Percentiles rank a stretch among this genome's conserved stretches.
phyloP scores from a whole-genome alignment of 2,797 vertebrate species.

The Tauraco hartlaubi region DNA sequence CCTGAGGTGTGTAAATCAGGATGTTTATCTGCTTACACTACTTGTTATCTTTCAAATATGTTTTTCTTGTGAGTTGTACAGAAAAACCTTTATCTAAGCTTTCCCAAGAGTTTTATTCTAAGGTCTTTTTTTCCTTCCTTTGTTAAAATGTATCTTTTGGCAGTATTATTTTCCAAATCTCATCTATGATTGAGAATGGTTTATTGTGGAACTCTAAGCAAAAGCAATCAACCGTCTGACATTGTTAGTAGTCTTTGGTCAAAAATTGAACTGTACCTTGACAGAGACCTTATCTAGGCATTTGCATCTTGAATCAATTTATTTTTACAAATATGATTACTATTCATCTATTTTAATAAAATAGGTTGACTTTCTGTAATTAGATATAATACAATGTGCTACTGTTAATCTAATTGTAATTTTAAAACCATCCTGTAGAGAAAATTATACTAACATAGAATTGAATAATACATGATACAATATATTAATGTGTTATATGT shows the following conservation, averaged over 20 bases:
- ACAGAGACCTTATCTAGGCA: background rate
- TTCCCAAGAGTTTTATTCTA: background rate
- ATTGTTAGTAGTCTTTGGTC: background rate
- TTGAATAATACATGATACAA: background rate
- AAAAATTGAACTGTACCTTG: background rate
- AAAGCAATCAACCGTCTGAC: background rate
- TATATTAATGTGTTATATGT: background rate
- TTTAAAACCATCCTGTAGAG: background rate
- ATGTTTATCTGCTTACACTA: background rate
- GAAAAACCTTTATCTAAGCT: background rate
- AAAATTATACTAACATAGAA: background rate
- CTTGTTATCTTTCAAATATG: rapidly evolving
- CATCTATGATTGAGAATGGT: background rate
- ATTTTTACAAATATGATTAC: background rate
- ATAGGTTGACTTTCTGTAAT: background rate
- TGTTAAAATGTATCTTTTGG: background rate
- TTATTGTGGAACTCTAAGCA: background rate
- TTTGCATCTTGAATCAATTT: background rate
- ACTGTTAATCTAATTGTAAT: background rate
- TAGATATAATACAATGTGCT: background rate
- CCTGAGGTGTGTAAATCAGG: background rate
- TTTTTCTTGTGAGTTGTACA: rapidly evolving
- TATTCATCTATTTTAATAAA: background rate
- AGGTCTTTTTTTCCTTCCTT: background rate
- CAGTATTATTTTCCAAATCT: background rate